Evolutionary conservation across 2,797 vertebrate species (phyloP).

Genomic region (Anguilla anguilla): DNA sequence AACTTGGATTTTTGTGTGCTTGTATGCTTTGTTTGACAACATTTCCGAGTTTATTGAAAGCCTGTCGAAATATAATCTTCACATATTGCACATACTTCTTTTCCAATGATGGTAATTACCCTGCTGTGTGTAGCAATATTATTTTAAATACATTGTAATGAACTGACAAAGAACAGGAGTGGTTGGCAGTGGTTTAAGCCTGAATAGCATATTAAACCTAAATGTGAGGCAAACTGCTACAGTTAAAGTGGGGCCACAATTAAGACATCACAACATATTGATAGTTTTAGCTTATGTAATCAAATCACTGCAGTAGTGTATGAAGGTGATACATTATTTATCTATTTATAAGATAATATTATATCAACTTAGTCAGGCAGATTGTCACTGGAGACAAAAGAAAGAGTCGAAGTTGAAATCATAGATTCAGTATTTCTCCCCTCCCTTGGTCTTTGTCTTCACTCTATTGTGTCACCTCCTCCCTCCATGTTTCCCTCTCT

Average conservation of each 20-base stretch:
- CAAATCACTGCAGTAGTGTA: background rate
- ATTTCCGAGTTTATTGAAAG: background rate
- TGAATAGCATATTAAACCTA: background rate
- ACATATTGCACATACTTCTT: background rate
- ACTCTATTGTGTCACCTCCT: conserved; percentile 36
- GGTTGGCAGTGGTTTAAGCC: background rate
- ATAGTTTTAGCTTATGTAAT: background rate
- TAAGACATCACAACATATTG: background rate
- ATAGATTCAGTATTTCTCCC: conserved; percentile 56
- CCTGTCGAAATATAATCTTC: background rate
- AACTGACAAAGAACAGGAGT: background rate
- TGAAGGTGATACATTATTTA: background rate
- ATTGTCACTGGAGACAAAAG: conserved; percentile 41
- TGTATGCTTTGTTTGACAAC: background rate
- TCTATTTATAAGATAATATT: background rate
- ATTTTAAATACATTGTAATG: background rate
- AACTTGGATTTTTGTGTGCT: background rate
- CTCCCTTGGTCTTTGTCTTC: conserved; percentile 60
- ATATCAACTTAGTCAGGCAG: background rate
- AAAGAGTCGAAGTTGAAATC: conserved; percentile 60
- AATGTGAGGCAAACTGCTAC: background rate
- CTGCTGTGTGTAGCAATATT: background rate
- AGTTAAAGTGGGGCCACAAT: background rate
- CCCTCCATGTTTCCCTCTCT: conserved; percentile 38
- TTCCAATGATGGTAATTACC: background rate